Evolutionary conservation across 2,888 invertebrate species (phyloP), one percentile per base, ranked within the genome.

Genomic region (Noctua janthe): DNA sequence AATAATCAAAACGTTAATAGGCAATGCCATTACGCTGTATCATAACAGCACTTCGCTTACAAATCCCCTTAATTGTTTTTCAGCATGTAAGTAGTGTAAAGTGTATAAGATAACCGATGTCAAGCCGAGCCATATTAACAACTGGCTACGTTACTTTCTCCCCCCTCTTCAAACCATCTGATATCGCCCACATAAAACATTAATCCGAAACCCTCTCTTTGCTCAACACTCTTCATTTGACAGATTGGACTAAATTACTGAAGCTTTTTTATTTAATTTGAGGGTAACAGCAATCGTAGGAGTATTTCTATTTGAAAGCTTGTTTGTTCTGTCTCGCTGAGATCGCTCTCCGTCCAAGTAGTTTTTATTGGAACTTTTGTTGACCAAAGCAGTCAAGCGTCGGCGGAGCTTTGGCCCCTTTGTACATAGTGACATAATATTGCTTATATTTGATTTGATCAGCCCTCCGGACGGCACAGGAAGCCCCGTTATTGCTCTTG

Each of bases 201-300:
- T 94, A 95, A 95, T 94, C 93, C 91, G 82, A 91, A 89, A 92
- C 94, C 96, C 96, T 96, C 94, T 97, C 96, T 97, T 97, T 97
- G 94, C 96, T 93, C 90, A 97, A 94, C 96, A 96, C 97, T 97
- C 95, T 96, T 95, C 96, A 95, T 96, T 96, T 97, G 97, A 97
- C 97, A 97, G 96, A 96, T 97, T 96, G 96, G 92, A 94, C 95
- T 95, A 95, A 95, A 95, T 96, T 94, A 96, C 94, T 94, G 92
- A 93, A 95, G 95, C 93, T 95, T 96, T 96, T 96, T 96, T 96
- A 95, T 96, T 96, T 96, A 96, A 96, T 96, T 96, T 96, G 92
- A 95, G 95, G 95, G 95, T 93, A 95, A 94, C 94, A 92, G 91
- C 91, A 94, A 94, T 92, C 91, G 91, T 91, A 92, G 92, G 93